Evolutionary conservation across 2,888 invertebrate species (phyloP), one percentile per base, ranked within the genome.

Genomic region (Agrypnus murinus): DNA sequence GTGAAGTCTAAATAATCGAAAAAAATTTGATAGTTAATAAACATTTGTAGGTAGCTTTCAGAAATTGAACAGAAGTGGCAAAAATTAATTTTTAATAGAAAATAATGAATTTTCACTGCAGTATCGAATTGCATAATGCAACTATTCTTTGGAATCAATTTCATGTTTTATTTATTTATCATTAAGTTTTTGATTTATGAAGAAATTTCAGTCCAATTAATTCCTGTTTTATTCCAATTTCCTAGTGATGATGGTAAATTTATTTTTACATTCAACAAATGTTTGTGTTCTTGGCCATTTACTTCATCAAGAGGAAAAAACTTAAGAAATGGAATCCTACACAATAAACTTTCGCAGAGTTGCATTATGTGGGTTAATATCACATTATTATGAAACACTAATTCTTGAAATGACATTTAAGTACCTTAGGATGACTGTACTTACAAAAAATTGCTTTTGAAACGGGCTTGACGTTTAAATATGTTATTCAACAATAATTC

Each of bases 331-430:
- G 58, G 14, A 59, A 70, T 60, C 50, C 43, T 46, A 38, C 53
- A 71, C 71, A 71, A 71, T 67, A 53, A 46, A 66, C 71, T 66
- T 71, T 71, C 71, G 46, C 71, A 57, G 43, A 65, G 50, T 67
- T 63, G 40, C 58, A 60, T 71, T 67, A 66, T 71, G 67, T 71
- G 57, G 71, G 71, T 67, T 71, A 71, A 71, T 67, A 46, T 64
- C 63, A 31, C 12, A 64, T 43, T 53, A 25, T 71, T 63, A 58
- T 53, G 71, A 71, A 71, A 71, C 12, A 10, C 15, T 32, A 64
- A 31, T 58, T 66, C 48, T 69, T 64, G 55, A 69, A 69, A 43
- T 66, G 70, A 70, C 65, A 70, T 70, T 70, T 70, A 53, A 36
- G 40, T 32, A 36, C 7, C 32, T 45, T 31, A 12, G 46, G 36